phyloP scores from a whole-genome alignment of 2,888 invertebrate species.

The Acanthosepion pharaonis region DNA sequence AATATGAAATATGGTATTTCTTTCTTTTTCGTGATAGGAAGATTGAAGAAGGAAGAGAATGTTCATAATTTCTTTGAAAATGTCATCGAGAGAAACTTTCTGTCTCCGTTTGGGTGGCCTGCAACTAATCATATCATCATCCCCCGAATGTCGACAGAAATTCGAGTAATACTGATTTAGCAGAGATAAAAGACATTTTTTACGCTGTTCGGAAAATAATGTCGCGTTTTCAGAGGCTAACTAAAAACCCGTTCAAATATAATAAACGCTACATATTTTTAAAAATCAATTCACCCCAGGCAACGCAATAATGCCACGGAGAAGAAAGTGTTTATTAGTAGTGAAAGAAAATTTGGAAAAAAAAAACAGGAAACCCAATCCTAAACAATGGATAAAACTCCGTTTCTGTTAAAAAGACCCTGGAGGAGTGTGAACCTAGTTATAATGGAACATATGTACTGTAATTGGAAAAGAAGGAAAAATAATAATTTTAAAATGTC shows the following conservation, averaged over 20 bases:
- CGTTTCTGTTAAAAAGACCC: too few species aligned
- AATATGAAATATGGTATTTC: not conserved
- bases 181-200: not conserved
- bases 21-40: not conserved
- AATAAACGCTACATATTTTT: too few species aligned
- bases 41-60: not conserved
- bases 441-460: too few species aligned
- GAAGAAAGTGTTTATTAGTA: not conserved
- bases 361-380: too few species aligned
- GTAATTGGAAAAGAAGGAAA: too few species aligned
- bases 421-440: too few species aligned
- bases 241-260: not conserved
- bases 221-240: not conserved
- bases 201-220: not conserved
- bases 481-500: too few species aligned
- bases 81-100: not conserved
- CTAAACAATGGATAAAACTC: too few species aligned
- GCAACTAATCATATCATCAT: not conserved
- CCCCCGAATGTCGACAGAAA: not conserved
- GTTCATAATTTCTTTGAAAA: not conserved
- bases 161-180: not conserved
- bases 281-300: too few species aligned
- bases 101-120: not conserved
- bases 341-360: too few species aligned
- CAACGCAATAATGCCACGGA: too few species aligned